Conservation (phyloP, 2,797 vertebrate genomes). For the Pristis pectinata region DNA sequence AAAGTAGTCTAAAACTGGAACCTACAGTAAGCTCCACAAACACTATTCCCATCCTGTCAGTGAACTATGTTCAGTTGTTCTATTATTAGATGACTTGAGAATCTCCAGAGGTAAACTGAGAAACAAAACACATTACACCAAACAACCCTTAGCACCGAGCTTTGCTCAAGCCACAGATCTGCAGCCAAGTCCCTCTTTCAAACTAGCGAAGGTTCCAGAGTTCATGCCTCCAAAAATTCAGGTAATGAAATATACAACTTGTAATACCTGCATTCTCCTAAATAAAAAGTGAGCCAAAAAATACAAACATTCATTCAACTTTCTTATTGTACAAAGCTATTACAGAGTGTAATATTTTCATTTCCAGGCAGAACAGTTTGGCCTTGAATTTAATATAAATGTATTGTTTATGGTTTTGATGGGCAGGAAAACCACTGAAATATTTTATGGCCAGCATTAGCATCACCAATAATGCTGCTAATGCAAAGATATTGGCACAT, state of each 20-base stretch:
- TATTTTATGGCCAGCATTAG: background rate
- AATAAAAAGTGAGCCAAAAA: background rate
- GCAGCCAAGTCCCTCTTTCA: background rate
- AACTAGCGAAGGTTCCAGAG: background rate
- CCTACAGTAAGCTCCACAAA: constrained; percentile 27
- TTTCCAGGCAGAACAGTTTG: background rate
- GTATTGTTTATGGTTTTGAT: background rate
- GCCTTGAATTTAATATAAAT: background rate
- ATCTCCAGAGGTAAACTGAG: background rate
- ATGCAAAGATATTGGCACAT: background rate
- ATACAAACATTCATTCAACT: too few species aligned
- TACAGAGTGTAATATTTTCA: background rate
- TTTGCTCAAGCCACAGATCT: too few species aligned
- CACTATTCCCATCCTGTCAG: constrained; percentile 23
- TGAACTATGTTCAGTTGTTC: background rate
- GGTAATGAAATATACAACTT: background rate
- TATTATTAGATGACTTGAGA: constrained; percentile 22
- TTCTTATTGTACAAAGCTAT: background rate
- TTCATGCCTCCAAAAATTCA: background rate
- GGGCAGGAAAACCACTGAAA: background rate
- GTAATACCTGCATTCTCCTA: background rate
- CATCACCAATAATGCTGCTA: background rate
- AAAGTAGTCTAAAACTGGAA: background rate
- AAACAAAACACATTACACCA: constrained; percentile 21
- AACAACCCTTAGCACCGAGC: background rate